These are phyloP conservation scores for Babylonia areolata DNA, from an alignment of 1,140 invertebrate species.

Conservation along the genomic window DNA sequence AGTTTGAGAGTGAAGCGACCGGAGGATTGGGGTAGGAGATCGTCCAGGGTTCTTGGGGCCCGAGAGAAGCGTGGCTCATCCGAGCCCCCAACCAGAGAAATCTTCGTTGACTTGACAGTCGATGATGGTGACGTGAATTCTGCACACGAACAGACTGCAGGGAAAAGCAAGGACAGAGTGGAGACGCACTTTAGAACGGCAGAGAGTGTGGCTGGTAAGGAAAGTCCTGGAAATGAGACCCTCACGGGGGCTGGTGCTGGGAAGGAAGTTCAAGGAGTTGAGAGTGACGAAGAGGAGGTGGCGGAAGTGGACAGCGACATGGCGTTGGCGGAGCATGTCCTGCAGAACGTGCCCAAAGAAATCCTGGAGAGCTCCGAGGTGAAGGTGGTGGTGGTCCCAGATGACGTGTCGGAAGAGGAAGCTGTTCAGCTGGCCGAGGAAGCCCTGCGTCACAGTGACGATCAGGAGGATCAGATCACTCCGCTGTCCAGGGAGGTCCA, in stretches of 20 bases:
- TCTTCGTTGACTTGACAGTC: constrained; percentile 16
- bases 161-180: background rate
- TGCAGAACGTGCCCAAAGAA: constrained; percentile 42
- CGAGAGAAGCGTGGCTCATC: background rate
- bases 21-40: background rate
- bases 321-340: constrained; percentile 37
- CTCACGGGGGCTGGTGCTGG: background rate
- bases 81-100: background rate
- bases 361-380: constrained; percentile 47
- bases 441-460: constrained; percentile 41
- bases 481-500: background rate
- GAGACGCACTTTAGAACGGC: background rate
- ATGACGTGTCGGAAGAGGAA: constrained; percentile 63
- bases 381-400: constrained; percentile 61
- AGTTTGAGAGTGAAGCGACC: constrained; percentile 13
- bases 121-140: background rate
- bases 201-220: background rate
- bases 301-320: constrained; percentile 12
- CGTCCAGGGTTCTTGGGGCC: background rate
- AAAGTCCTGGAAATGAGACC: background rate
- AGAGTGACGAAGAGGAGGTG: background rate
- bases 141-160: background rate
- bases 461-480: background rate
- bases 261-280: background rate
- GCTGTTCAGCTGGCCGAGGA: constrained; percentile 54